Evolutionary conservation across 2,113 vertebrate genomes (phyloP).

Genomic region (Barnardius zonarius): DNA sequence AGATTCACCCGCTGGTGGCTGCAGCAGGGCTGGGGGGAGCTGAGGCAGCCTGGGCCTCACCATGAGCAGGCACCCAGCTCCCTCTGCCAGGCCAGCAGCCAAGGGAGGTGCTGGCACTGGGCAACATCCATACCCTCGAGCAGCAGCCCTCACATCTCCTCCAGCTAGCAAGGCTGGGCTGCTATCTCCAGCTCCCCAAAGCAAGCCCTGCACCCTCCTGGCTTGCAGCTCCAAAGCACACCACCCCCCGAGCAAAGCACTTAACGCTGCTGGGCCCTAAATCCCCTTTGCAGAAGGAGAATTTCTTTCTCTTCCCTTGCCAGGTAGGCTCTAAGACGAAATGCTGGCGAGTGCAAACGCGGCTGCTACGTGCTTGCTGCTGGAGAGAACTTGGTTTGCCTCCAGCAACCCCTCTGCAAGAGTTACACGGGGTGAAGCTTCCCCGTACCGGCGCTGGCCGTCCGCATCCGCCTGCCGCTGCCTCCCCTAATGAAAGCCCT

Average conservation of each 20-base stretch:
- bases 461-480: not conserved
- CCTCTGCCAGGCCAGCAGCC: not conserved
- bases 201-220: not conserved
- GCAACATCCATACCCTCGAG: not conserved
- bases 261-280: not conserved
- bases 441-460: not conserved
- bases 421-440: not conserved
- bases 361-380: accelerated
- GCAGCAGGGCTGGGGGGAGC: not conserved
- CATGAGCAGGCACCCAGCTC: accelerated
- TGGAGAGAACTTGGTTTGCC: not conserved
- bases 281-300: not conserved
- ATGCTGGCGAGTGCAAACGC: accelerated
- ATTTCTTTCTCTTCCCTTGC: not conserved
- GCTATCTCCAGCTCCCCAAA: not conserved
- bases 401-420: not conserved
- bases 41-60: not conserved
- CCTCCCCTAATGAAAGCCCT: conserved; percentile 12
- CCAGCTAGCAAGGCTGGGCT: not conserved
- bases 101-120: not conserved
- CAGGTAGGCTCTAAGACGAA: not conserved
- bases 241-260: not conserved
- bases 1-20: not conserved
- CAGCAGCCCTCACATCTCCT: not conserved
- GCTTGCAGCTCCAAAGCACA: not conserved